A percentile compares a stretch with the other conserved stretches of the same genome.
Evolutionary conservation across 2,797 vertebrate genomes (phyloP).

Genomic region (Botia kubotai): DNA sequence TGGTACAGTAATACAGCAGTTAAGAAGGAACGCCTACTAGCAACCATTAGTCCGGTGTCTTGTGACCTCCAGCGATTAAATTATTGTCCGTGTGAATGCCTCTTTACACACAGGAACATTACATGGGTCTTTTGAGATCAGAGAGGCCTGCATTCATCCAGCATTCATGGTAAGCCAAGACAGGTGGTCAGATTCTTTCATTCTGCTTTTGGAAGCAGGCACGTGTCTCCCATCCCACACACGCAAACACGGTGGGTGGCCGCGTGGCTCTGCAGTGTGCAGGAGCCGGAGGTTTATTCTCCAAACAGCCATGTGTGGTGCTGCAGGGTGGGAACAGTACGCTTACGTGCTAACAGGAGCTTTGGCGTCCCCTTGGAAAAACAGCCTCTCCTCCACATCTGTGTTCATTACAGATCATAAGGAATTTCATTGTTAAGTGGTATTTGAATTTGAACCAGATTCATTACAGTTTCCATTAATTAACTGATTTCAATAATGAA

Average conservation of each 20-base stretch:
- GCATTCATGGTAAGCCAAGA: slow-evolving; percentile 27
- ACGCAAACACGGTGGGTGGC: slow-evolving; percentile 47
- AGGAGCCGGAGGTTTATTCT: slow-evolving; percentile 48
- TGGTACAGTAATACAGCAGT: not conserved
- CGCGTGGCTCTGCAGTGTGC: not conserved
- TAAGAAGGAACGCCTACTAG: not conserved
- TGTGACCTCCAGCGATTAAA: not conserved
- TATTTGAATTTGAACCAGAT: not conserved
- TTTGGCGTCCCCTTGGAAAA: not conserved
- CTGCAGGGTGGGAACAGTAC: slow-evolving; percentile 29
- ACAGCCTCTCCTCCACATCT: not conserved
- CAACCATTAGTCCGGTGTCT: not conserved
- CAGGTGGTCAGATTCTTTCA: slow-evolving; percentile 40
- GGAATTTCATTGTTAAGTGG: not conserved
- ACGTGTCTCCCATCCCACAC: slow-evolving; percentile 10
- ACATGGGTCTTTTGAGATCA: slow-evolving; percentile 27
- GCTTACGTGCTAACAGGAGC: slow-evolving; percentile 1
- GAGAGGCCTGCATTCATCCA: slow-evolving; percentile 20
- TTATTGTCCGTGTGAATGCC: not conserved
- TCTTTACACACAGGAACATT: slow-evolving; percentile 11
- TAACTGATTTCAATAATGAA: too few relatives aligned
- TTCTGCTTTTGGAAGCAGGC: slow-evolving; percentile 1
- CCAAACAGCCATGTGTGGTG: slow-evolving; percentile 38
- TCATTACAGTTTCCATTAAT: not conserved
- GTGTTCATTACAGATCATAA: not conserved